Evolutionary conservation across 1,140 invertebrate species (phyloP), one percentile per base, ranked within the genome.

Genomic region (Platorchestia sp.): DNA sequence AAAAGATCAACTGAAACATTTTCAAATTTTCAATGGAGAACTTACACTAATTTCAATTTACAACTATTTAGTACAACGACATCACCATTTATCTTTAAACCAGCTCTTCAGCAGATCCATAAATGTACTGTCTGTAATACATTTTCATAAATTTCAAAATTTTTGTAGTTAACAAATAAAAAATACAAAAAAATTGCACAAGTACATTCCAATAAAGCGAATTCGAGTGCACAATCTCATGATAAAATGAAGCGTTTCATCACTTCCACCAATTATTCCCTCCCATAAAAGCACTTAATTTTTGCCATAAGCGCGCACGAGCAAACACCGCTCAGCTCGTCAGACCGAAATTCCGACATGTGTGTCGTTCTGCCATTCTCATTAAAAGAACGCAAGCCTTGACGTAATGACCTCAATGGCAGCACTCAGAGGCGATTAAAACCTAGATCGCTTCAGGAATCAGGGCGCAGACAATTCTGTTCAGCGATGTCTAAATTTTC

Each of bases 401-500:
- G 43, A 44, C 41, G 41, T 89, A 89, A 89, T 43, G 87, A 27
- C 87, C 87, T 89, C 87, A 42, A 89, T 89, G 7, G 87, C 87
- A 42, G n/a, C 87, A 89, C 87, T 89, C 87, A 89, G 14, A 89
- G 87, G 87, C 43, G 87, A 89, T 89, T 89, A 89, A 89, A 89
- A 89, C 87, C 87, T 89, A 42, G 87, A 89, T 44, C 27, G 43
- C 41, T 89, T 89, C 43, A 89, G 87, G 87, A 89, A 89, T 89
- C 87, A 89, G 41, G 27, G 87, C 43, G 41, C 87, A 41, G 87
- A 44, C 87, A 89, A 89, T 89, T 89, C 87, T 89, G 43, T 44
- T 44, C 87, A 42, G 43, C 41, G 41, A 89, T 89, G 87, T 44
- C 87, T 89, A 89, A 89, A 89, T 89, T 89, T 89, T 89, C 87